Evolutionary conservation across 2,797 vertebrate species (phyloP).

Genomic region (Xenentodon cancila): DNA sequence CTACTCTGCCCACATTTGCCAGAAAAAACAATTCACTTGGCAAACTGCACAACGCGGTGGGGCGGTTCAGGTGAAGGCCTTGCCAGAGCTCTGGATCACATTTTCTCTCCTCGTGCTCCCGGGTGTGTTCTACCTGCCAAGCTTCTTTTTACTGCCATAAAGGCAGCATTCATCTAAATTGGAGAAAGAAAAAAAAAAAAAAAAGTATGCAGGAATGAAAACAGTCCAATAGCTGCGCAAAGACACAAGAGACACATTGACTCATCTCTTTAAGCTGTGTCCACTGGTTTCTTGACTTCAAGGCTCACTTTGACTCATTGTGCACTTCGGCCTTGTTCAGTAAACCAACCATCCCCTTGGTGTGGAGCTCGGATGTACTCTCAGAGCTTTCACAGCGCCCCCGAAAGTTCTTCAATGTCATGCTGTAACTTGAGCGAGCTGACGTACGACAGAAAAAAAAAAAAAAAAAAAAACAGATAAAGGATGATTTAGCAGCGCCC

Average conservation of each 20-base stretch:
- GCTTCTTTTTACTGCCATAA: conserved; percentile 73
- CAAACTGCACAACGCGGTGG: conserved; percentile 68
- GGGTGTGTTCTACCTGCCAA: conserved; percentile 79
- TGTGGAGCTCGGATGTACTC: conserved; percentile 41
- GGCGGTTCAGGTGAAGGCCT: conserved; percentile 72
- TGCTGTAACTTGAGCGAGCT: conserved; percentile 10
- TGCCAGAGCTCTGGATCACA: conserved; percentile 83
- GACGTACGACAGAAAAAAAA: neutral
- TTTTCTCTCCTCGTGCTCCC: conserved; percentile 79
- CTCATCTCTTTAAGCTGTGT: conserved; percentile 52
- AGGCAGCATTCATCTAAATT: conserved; percentile 80
- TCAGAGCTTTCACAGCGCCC: conserved; percentile 12
- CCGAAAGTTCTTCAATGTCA: neutral
- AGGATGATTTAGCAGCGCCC: conserved; percentile 28
- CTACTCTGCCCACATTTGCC: conserved; percentile 51
- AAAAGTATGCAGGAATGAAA: conserved; percentile 66
- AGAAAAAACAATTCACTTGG: conserved; percentile 70
- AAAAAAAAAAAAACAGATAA: conserved; percentile 10
- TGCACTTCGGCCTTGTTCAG: conserved; percentile 65
- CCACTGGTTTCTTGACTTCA: conserved; percentile 39
- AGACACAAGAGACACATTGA: conserved; percentile 54
- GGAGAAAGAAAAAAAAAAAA: conserved; percentile 33
- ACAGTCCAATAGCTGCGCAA: conserved; percentile 63
- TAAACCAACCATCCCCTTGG: conserved; percentile 59
- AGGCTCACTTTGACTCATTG: neutral